Evolutionary conservation across 2,113 vertebrate genomes (phyloP).

Genomic region (Odocoileus hemionus): DNA sequence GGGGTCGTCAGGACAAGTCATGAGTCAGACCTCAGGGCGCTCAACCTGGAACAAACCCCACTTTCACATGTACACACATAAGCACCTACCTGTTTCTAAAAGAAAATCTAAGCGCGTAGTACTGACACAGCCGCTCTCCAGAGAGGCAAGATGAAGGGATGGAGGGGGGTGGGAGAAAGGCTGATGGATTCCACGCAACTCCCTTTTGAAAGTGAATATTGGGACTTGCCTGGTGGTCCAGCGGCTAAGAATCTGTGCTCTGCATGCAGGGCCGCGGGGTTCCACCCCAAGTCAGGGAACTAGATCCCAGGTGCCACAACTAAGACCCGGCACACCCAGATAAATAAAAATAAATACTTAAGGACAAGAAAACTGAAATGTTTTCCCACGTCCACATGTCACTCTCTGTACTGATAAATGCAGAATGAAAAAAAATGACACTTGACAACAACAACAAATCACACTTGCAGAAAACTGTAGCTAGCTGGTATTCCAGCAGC

Average conservation of each 20-base stretch:
- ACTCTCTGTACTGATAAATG: not conserved
- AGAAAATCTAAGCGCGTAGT: not conserved
- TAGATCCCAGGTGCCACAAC: no score
- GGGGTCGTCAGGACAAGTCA: not conserved
- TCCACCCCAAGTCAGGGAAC: no score
- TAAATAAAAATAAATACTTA: no score
- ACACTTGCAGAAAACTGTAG: not conserved
- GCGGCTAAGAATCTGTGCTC: no score
- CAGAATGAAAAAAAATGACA: not conserved
- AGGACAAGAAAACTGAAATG: not conserved
- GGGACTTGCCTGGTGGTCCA: no score
- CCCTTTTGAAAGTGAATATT: not conserved
- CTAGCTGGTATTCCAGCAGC: not conserved
- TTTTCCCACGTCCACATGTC: accelerated
- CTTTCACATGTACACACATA: not conserved
- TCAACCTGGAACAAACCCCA: not conserved
- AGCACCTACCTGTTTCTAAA: not conserved
- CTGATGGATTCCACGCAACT: not conserved
- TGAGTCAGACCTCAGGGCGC: not conserved
- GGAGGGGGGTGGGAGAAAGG: not conserved
- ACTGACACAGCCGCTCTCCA: not conserved
- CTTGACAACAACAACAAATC: no score
- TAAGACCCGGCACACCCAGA: no score
- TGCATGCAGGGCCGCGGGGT: no score
- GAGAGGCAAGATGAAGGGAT: not conserved